Evolutionary conservation across 2,888 invertebrate genomes (phyloP), one percentile per base, ranked within the genome.

Genomic region (Danaus chrysippus): DNA sequence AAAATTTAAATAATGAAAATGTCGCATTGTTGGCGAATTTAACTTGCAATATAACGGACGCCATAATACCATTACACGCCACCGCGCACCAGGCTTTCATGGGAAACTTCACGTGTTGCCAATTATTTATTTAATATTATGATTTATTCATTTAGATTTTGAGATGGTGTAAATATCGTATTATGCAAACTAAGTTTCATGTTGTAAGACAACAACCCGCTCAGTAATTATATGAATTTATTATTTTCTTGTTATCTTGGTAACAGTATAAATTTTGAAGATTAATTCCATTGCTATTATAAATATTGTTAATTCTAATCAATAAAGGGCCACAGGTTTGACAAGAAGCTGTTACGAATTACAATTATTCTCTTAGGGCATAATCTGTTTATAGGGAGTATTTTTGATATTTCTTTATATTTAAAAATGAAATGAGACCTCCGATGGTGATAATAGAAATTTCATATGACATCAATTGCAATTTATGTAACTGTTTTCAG

Each of bases 1-100:
- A 65, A 65, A 69, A 69, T 69, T 68, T 66, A 68, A 65, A 68
- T 70, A 70, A 70, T 64, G 64, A 69, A 66, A 64, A 64, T 58
- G 64, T 64, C 64, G 65, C 65, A 63, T 64, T 68, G 68, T 68
- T 64, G 64, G 55, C 49, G 66, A 63, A 63, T 66, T 66, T 58
- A 65, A 56, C 63, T 63, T 58, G 61, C 63, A 60, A 49, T 49
- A 49, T 17, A 49, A 49, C 17, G 66, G 66, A 62, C 59, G 63
- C 66, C 63, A 61, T 68, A 68, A 69, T 59, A 63, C 64, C 65
- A 67, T 69, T 63, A 69, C 65, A 69, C 69, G 69, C 56, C 63
- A 68, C 62, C 58, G 54, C 67, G 69, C 64, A 62, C 64, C 61
- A 65, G 67, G 52, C 49, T 62, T 62, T 57, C 56, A 43, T 13